phyloP scores from a whole-genome alignment of 1,140 invertebrate species.

The Eciton burchellii region DNA sequence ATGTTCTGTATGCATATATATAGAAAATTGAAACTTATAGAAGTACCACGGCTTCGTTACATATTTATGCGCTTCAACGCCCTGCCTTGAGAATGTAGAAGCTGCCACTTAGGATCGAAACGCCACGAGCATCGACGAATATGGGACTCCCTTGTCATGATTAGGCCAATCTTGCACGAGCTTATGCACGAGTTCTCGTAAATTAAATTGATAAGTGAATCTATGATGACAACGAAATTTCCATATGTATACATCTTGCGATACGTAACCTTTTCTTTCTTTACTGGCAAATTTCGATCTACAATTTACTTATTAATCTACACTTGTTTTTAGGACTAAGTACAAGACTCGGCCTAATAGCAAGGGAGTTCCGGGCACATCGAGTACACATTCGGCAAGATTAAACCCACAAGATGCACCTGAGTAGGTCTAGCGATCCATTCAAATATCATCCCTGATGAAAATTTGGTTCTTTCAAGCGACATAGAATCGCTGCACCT shows the following conservation, averaged over 20 bases:
- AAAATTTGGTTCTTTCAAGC: slow-evolving; percentile 33
- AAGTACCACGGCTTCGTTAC: slow-evolving; percentile 53
- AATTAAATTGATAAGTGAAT: slow-evolving; percentile 31
- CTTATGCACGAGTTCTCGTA: slow-evolving; percentile 10
- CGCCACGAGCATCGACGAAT: not conserved
- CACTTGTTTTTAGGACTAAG: slow-evolving; percentile 25
- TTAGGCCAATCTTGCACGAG: slow-evolving; percentile 33
- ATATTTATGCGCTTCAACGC: slow-evolving; percentile 3
- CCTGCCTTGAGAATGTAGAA: slow-evolving; percentile 3
- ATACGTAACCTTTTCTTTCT: not conserved
- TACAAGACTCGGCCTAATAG: slow-evolving; percentile 1
- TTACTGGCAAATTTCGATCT: not conserved
- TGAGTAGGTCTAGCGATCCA: slow-evolving; percentile 7
- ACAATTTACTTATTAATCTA: no score
- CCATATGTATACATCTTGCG: not conserved
- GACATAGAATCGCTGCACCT: slow-evolving; percentile 17
- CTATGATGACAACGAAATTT: not conserved
- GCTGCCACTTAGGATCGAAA: slow-evolving; percentile 40
- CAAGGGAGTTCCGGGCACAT: slow-evolving; percentile 21
- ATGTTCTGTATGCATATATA: slow-evolving; percentile 37
- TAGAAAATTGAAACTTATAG: slow-evolving; percentile 63
- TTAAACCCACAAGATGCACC: slow-evolving; percentile 42
- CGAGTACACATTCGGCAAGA: slow-evolving; percentile 11
- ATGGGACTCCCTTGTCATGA: slow-evolving; percentile 20
- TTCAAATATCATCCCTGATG: slow-evolving; percentile 17